Evolutionary conservation across 2,888 invertebrate species (phyloP), one percentile per base, ranked within the genome.

Genomic region (Congeria kusceri): DNA sequence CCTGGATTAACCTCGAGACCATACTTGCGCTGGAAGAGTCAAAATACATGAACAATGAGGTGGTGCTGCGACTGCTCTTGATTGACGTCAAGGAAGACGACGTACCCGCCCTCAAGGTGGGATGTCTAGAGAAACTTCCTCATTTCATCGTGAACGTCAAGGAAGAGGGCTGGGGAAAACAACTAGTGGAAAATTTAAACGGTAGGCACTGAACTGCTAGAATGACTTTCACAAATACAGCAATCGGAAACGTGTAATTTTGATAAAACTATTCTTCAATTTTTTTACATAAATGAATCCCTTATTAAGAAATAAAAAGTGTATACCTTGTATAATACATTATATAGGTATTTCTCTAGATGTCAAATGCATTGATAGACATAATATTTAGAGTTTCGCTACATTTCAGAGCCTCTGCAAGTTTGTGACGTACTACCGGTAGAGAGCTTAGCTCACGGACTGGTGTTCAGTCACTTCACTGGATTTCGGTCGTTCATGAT

Each of bases 381-480:
- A n/a, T n/a, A n/a, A n/a, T n/a, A n/a, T n/a, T n/a, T n/a, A n/a
- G n/a, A n/a, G n/a, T n/a, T n/a, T n/a, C n/a, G n/a, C n/a, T n/a
- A n/a, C n/a, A n/a, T n/a, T 39, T 39, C 18, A 53, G 53, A 53
- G 20, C 53, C 53, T 25, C 20, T 53, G 13, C 53, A 53, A 4
- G 53, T 13, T 23, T 3, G 1, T 58, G 61, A 77, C 20, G n/a
- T 73, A 23, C 56, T 84, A 44, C 83, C 85, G 20, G 80, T 71
- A 25, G 85, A 83, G 11, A 81, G 78, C 71, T 56, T 83, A 15
- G 85, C 85, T 2, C 83, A 85, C 75, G 85, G 79, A 11, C 76
- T 71, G 47, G 80, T 80, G 5, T 85, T 80, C 70, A 79, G 79
- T 7, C 83, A 85, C 29, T 83, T 63, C 46, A 63, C 29, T n/a